These are phyloP conservation scores for Neopelma chrysocephalum DNA, from an alignment of 2,797 vertebrate species.

Conservation along the genomic window DNA sequence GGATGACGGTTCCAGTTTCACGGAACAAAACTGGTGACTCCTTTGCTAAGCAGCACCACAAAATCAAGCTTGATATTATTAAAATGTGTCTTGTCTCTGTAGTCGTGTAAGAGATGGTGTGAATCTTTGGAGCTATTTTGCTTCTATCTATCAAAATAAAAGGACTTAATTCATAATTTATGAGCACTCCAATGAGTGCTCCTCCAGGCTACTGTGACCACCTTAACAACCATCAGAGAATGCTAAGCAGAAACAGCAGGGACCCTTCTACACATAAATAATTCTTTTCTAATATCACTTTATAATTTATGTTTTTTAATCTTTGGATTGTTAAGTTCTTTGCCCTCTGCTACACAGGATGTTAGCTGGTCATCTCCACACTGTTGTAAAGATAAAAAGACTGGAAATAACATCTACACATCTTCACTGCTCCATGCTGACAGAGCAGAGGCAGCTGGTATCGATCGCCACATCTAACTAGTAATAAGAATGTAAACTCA, in stretches of 20 bases:
- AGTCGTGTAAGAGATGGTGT: neutral
- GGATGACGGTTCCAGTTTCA: neutral
- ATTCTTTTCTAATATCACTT: neutral
- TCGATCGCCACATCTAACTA: conserved; percentile 54
- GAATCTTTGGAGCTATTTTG: neutral
- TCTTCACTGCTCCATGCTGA: conserved; percentile 2
- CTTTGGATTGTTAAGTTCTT: neutral
- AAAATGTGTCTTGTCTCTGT: neutral
- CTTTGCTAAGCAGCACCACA: neutral
- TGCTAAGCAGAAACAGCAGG: neutral
- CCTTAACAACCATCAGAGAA: neutral
- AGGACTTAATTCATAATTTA: conserved; percentile 15
- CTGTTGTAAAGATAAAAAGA: neutral
- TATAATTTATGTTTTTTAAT: neutral
- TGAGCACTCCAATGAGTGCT: neutral
- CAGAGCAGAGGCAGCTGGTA: conserved; percentile 53
- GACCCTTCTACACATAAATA: neutral
- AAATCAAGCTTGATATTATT: neutral
- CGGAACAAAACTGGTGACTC: neutral
- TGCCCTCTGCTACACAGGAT: neutral
- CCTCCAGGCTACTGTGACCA: neutral
- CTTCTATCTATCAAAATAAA: neutral
- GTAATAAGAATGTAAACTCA: conserved; percentile 71
- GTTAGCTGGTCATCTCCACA: neutral
- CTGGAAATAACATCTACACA: neutral